phyloP scores from a whole-genome alignment of 1,140 invertebrate species.

The Zaprionus vittiger region DNA sequence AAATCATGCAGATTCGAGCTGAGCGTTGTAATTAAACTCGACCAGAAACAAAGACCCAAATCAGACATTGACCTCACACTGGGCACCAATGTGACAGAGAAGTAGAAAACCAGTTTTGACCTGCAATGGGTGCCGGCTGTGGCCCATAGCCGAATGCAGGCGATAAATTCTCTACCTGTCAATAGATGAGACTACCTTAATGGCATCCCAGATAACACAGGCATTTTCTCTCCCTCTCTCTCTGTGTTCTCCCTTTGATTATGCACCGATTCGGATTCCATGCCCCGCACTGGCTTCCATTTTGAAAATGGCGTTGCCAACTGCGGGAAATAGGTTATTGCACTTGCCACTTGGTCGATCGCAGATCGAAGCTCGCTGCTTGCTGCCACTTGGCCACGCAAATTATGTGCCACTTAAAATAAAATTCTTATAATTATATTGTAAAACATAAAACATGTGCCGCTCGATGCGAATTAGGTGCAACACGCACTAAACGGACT shows the following conservation, averaged over 20 bases:
- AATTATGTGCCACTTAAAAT: constrained; percentile 47
- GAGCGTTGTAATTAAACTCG: constrained; percentile 67
- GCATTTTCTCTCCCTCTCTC: constrained; percentile 41
- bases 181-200: constrained; percentile 81
- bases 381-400: constrained; percentile 11
- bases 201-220: constrained; percentile 75
- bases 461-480: constrained; percentile 54
- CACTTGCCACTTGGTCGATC: constrained; percentile 26
- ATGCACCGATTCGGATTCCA: constrained; percentile 25
- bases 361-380: neutral
- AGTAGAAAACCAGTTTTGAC: constrained; percentile 71
- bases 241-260: constrained; percentile 53
- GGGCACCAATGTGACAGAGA: constrained; percentile 14
- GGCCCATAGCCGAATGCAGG: constrained; percentile 51
- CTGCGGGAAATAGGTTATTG: constrained; percentile 49
- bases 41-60: constrained; percentile 49
- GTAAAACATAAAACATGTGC: constrained; percentile 58
- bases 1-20: constrained; percentile 58
- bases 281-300: constrained; percentile 6
- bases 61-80: constrained; percentile 80
- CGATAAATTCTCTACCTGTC: constrained; percentile 84
- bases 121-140: constrained; percentile 23
- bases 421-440: constrained; percentile 62
- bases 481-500: constrained; percentile 64
- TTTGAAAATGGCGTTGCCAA: constrained; percentile 48